Percentiles rank a stretch among this genome's conserved stretches.
Conservation (phyloP, 2,888 invertebrate genomes). For the Andrena fulva region DNA sequence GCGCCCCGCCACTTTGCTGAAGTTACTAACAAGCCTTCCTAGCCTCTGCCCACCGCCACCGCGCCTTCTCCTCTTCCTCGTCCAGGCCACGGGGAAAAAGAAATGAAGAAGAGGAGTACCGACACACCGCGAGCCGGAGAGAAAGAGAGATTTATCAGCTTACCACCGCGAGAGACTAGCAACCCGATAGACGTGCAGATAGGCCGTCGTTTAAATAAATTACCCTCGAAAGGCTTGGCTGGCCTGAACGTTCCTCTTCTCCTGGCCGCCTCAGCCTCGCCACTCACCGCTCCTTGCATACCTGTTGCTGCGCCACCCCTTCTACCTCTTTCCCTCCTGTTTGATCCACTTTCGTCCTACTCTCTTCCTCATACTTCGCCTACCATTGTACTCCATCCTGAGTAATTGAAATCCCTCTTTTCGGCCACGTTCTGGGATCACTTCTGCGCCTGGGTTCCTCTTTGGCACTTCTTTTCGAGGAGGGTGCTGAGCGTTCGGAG, state of each 20-base stretch:
- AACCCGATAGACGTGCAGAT: constrained; percentile 63
- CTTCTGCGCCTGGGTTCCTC: background rate
- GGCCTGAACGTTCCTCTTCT: constrained; percentile 29
- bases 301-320: constrained; percentile 33
- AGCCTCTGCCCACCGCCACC: constrained; percentile 11
- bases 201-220: constrained; percentile 66
- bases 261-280: background rate
- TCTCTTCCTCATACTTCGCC: background rate
- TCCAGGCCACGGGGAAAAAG: constrained; percentile 9
- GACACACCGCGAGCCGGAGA: constrained; percentile 50
- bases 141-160: constrained; percentile 63
- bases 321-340: background rate
- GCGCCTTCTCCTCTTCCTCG: constrained; percentile 22
- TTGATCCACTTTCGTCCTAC: constrained; percentile 21
- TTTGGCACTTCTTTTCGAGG: background rate
- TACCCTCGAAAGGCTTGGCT: constrained; percentile 51
- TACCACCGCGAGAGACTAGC: constrained; percentile 50
- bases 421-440: background rate
- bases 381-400: background rate
- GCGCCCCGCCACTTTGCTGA: constrained; percentile 38
- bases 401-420: constrained; percentile 19
- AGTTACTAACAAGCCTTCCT: constrained; percentile 53
- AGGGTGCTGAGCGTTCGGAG: background rate
- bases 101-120: constrained; percentile 34
- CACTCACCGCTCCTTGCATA: constrained; percentile 12